Evolutionary conservation across 1,140 invertebrate species (phyloP), one percentile per base, ranked within the genome.

Genomic region (Cryptotermes secundus): DNA sequence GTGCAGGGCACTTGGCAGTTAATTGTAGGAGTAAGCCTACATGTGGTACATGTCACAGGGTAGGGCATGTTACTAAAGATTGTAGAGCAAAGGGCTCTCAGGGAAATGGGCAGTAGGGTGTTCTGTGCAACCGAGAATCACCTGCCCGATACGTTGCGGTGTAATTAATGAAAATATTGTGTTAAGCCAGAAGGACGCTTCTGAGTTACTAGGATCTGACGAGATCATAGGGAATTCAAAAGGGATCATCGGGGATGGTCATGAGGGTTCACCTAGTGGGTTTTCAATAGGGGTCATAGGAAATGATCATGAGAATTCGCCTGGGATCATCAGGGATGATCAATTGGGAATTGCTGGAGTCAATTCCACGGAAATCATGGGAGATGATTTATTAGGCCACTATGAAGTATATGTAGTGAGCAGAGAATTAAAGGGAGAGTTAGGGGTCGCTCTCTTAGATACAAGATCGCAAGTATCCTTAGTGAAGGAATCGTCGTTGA

Each of bases 101-200:
- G 80, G 80, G 80, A 81, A 81, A 81, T 35, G 36, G 35, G 34
- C 6, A 36, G 31, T 81, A n/a, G n/a, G n/a, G n/a, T n/a, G n/a
- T n/a, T n/a, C n/a, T n/a, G n/a, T n/a, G n/a, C n/a, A n/a, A n/a
- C 45, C 45, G 45, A 34, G 36, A 81, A n/a, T n/a, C n/a, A n/a
- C n/a, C 35, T 34, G 31, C 79, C 35, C 79, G 16, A 22, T 34
- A 24, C n/a, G 31, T 2, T 80, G 79, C 79, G 59, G 22, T 24
- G 59, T 22, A 24, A n/a, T 24, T 65, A 65, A 24, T 22, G 59
- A 65, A 24, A 65, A 22, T 65, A n/a, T 2, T 22, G 59, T 22
- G n/a, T 24, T 24, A 24, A 22, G n/a, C 59, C 22, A n/a, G 22
- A 24, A n/a, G 22, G 4, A 65, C 22, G n/a, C 22, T 24, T 22